Evolutionary conservation across 2,797 vertebrate species (phyloP), one percentile per base, ranked within the genome.

Genomic region (Ctenopoma kingsleyae): DNA sequence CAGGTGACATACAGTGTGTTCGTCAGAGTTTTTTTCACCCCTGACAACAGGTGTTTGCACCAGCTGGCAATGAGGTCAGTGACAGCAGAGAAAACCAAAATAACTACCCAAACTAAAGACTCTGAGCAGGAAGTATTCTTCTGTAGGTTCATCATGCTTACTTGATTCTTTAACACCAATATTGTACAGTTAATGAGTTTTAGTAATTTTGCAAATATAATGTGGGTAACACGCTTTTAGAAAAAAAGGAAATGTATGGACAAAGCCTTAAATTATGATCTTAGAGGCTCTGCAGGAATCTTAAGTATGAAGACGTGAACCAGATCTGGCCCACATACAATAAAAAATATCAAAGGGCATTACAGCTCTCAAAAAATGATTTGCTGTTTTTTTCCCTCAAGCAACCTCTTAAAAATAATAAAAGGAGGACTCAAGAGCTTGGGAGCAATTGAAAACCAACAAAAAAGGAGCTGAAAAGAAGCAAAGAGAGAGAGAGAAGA

Each of bases 291-390:
- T 32, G 48, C 60, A 41, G 19, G 43, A 22, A 53, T 20, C 30
- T 54, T 13, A 22, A 54, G 30, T 0, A 8, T 19, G 58, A 50
- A 20, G 20, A 54, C 10, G 5, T 35, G 46, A 52, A 49, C 12
- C 44, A 55, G 53, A 46, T 67, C 62, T 0, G 0, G 49, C 49
- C 47, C 50, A 63, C 30, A 59, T 30, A 30, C 27, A 30, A 30
- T 8, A 25, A 69, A 72, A 50, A 41, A 78, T 58, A 81, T 73
- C 68, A 78, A 74, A 83, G 59, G 36, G 19, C 23, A 52, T n/a
- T 50, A 48, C 48, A 38, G 38, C 51, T 57, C 60, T 49, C 7
- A 43, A 22, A 49, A 75, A 59, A 38, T 5, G 27, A 20, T 43
- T 51, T 0, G 15, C 36, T 54, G 41, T 54, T 64, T 44, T 44